Percentiles rank a stretch among this genome's conserved stretches.
These are phyloP conservation scores for Eulacestoma nigropectus DNA, from an alignment of 2,113 vertebrate species.

Conservation along the genomic window DNA sequence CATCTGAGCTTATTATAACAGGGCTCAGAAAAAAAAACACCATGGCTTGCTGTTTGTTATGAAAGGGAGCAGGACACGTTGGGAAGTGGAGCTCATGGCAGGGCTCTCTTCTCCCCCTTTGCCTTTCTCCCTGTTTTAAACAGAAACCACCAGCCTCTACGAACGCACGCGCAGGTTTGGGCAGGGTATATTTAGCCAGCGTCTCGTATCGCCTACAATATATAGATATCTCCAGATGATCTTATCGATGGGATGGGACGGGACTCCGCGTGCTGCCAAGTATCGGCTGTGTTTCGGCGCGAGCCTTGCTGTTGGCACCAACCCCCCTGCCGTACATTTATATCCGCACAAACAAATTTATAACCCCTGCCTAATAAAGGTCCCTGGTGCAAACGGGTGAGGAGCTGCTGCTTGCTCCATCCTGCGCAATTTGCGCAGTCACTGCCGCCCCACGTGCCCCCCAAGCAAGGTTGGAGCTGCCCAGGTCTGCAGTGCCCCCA, in stretches of 20 bases:
- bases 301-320: background rate
- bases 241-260: background rate
- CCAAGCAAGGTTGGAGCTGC: background rate
- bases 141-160: background rate
- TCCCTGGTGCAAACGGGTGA: background rate
- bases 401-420: background rate
- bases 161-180: conserved; percentile 55
- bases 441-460: accelerated
- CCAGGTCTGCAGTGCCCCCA: background rate
- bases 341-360: background rate
- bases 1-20: conserved; percentile 31
- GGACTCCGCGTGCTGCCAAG: conserved; percentile 33
- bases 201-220: background rate
- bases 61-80: background rate
- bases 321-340: background rate
- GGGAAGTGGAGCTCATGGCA: background rate
- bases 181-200: conserved; percentile 44
- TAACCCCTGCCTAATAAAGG: background rate
- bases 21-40: background rate
- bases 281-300: background rate
- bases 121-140: background rate
- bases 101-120: background rate
- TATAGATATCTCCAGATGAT: background rate
- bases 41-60: conserved; percentile 3
- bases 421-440: background rate